Evolutionary conservation across 1,140 invertebrate species (phyloP).

Genomic region (Pachyrhynchus sulphureomaculatus): DNA sequence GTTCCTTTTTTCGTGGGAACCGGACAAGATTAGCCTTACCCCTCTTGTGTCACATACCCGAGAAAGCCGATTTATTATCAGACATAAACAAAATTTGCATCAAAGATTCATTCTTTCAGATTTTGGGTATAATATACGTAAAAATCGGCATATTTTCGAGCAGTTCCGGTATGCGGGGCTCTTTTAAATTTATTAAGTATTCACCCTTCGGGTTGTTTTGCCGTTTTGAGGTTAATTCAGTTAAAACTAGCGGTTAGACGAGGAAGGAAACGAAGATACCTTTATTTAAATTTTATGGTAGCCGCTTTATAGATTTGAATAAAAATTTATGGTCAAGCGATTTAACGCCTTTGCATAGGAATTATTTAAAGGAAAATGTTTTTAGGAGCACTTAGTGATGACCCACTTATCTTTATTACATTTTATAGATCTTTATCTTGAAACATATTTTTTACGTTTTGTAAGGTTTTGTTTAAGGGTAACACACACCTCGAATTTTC

Average conservation of each 20-base stretch:
- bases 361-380: not conserved
- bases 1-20: slow-evolving; percentile 41
- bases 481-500: too few species aligned
- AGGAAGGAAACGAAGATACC: slow-evolving; percentile 14
- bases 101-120: slow-evolving; percentile 29
- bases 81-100: slow-evolving; percentile 38
- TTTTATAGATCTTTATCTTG: too few species aligned
- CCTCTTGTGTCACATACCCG: slow-evolving; percentile 30
- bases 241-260: slow-evolving; percentile 34
- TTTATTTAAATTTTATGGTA: slow-evolving; percentile 26
- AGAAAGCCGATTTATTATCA: slow-evolving; percentile 34
- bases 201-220: slow-evolving; percentile 34
- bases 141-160: slow-evolving; percentile 31
- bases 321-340: slow-evolving; percentile 21
- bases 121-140: slow-evolving; percentile 23
- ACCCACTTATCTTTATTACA: too few species aligned
- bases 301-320: slow-evolving; percentile 23
- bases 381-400: not conserved
- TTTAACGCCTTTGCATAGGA: slow-evolving; percentile 20
- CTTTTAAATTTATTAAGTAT: slow-evolving; percentile 33
- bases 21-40: slow-evolving; percentile 29
- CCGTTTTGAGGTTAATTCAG: slow-evolving; percentile 35
- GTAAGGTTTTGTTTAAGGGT: too few species aligned
- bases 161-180: slow-evolving; percentile 12
- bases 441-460: too few species aligned